Evolutionary conservation across 1,140 invertebrate genomes (phyloP), one percentile per base, ranked within the genome.

Genomic region (Musca vetustissima): DNA sequence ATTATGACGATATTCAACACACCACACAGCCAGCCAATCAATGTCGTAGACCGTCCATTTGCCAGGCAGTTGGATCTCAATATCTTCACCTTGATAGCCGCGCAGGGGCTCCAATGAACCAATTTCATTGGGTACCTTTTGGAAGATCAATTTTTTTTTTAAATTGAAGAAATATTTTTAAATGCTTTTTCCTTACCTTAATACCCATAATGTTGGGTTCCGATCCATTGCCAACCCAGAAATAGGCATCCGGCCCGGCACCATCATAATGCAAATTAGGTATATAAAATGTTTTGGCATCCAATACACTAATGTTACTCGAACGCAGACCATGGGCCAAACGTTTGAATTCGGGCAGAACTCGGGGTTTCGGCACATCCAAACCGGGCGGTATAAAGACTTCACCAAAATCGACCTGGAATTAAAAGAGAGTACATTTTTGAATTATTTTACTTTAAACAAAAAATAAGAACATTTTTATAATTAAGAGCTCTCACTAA

Each of bases 191-290:
- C 25, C 25, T 75, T 50, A 92, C 89, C 85, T 95, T 96, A 70
- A 89, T 89, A 17, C 94, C 94, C 78, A 91, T 89, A n/a, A 90
- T 84, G 75, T 88, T 89, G 0, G 94, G 94, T 75, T 93, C 89
- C 1, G 86, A 84, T 1, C 94, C 94, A 74, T 90, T 94, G 7
- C 95, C 95, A 6, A 96, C 94, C 92, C 92, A 96, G 81, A 97
- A 97, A 81, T 94, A 96, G 6, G 94, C 93, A 78, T 96, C 94
- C 1, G 93, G 92, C 1, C 92, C 93, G 13, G 89, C 91, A 8
- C 95, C 95, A 75, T 97, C 93, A 75, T 96, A 97, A 78, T 95
- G 92, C 53, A 97, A 84, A 84, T 96, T 94, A 4, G 94, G 94
- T 72, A 97, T 96, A 79, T 94, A 95, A 78, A 97, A 91, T 0